Base-by-base conservation (phyloP, 2,113 vertebrate species). In the Brevimyrus niger region DNA sequence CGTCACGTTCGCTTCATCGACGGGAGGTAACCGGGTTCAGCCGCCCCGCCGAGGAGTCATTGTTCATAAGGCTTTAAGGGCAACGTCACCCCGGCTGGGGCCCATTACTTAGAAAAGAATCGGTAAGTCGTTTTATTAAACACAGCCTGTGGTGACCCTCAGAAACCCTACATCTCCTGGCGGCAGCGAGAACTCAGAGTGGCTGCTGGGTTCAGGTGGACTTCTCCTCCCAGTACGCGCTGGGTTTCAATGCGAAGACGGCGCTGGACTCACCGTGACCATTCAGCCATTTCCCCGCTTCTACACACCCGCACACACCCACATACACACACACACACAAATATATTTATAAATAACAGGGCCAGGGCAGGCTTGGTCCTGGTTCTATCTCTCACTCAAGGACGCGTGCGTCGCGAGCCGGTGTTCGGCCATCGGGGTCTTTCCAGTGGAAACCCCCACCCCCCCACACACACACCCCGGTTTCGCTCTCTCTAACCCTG, bases 331-430 rank as follows among this genome's bases (percentile, higher is more conserved):
- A 61, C 2, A 58, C 1, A 61, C 0, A 61, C 0, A 21, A 1
- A 55, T 13, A 27, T 7, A 46, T 8, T 1, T 17, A 87, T 19
- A 58, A 61, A 73, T 73, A 89, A 58, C 48, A 88, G 83, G 11
- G 31, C 13, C 4, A 21, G 46, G 65, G 53, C 86, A 53, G 80
- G 76, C 87, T 47, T 9, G 80, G 51, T 76, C 87, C 55, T 46
- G 50, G 19, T n/a, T 13, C 90, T 85, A 19, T 53, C 87, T 80
- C 76, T 69, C 87, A 88, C 31, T 8, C 8, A 42, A 38, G 42
- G 89, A 48, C 53, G 44, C 48, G 87, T 90, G 84, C 69, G 87
- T 90, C 69, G 90, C 19, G 89, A 90, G 58, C 31, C 89, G 53
- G 58, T 50, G 65, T 50, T 46, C 21, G n/a, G 69, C 61, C 85